These are phyloP conservation scores for Tonatia bakeri DNA, from an alignment of 2,113 vertebrate species.

Conservation along the genomic window DNA sequence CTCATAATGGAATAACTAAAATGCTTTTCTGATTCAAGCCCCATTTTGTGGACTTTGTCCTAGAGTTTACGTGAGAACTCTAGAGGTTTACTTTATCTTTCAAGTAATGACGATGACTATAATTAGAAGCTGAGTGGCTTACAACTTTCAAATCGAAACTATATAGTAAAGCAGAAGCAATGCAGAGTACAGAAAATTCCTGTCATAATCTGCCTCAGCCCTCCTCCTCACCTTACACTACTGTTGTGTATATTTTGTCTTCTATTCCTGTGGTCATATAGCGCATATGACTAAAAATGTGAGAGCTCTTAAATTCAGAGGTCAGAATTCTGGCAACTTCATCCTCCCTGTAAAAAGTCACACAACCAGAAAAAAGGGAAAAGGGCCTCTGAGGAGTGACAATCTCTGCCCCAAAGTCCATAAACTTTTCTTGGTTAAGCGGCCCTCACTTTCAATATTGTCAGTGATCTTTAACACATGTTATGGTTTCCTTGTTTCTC, in stretches of 20 bases:
- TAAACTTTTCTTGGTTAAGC: neutral
- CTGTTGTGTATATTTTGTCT: neutral
- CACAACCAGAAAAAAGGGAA: neutral
- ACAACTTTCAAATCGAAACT: neutral
- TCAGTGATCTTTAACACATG: neutral
- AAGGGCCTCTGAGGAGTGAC: neutral
- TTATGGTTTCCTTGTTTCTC: conserved; percentile 21
- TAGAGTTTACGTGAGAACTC: neutral
- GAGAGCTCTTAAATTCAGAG: neutral
- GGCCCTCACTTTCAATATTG: neutral
- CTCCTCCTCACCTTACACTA: neutral
- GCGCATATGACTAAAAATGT: neutral
- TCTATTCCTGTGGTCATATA: neutral
- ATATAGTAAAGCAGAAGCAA: neutral
- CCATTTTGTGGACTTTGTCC: neutral
- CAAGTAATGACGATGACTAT: neutral
- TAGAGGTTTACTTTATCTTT: neutral
- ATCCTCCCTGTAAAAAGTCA: neutral
- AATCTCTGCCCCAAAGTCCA: neutral
- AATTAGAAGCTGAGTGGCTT: neutral
- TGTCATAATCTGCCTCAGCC: neutral
- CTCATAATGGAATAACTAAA: neutral
- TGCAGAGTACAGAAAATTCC: neutral
- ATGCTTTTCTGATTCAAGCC: neutral
- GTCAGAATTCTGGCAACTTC: neutral